A percentile compares a stretch with the other conserved stretches of the same genome.
Conservation (phyloP, 2,888 invertebrate genomes). For the Tridacna crocea region DNA sequence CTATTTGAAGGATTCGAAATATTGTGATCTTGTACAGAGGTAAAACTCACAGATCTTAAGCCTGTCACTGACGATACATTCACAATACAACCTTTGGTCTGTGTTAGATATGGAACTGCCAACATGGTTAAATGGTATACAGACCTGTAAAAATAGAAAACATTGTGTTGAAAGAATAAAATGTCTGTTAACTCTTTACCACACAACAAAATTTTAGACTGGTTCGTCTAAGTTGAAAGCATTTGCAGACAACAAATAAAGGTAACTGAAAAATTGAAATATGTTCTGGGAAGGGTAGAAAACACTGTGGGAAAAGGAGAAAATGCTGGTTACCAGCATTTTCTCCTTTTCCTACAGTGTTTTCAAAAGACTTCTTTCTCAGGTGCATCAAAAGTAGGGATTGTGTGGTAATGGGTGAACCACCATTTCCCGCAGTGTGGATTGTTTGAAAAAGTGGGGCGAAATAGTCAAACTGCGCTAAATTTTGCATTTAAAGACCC, state of each 20-base stretch:
- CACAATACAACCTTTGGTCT: conserved; percentile 86
- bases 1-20: too few relatives aligned
- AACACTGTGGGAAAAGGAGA: not conserved
- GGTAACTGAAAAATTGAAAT: too few relatives aligned
- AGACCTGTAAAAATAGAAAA: conserved; percentile 72
- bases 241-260: too few relatives aligned
- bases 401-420: too few relatives aligned
- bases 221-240: too few relatives aligned
- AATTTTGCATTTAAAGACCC: too few relatives aligned
- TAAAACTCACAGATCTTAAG: conserved; percentile 88
- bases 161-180: not conserved
- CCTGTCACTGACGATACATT: conserved; percentile 98
- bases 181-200: not conserved
- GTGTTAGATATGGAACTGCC: conserved; percentile 93
- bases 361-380: not conserved
- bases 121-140: conserved; percentile 90
- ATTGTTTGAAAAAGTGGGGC: too few relatives aligned
- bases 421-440: too few relatives aligned
- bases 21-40: too few relatives aligned
- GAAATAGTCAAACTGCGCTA: too few relatives aligned
- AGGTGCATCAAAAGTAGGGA: too few relatives aligned
- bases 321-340: not conserved
- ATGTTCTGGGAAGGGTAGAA: not conserved
- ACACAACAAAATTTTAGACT: too few relatives aligned
- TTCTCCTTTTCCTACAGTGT: not conserved